Base-by-base conservation (phyloP, 2,888 invertebrate species). In the Oligia strigilis region DNA sequence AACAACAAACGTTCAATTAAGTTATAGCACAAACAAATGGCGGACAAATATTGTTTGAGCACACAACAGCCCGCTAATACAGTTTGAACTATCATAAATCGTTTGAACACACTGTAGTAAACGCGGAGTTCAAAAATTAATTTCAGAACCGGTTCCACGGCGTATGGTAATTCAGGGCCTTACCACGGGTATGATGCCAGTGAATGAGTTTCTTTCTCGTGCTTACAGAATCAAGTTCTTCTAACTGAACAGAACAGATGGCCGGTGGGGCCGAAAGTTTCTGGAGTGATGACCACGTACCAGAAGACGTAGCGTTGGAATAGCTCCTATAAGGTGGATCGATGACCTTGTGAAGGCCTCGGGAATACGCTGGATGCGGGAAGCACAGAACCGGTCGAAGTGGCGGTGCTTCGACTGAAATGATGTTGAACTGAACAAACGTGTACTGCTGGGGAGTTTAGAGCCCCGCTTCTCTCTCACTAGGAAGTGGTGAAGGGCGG, bases 41-140 rank as follows among this genome's bases (percentile, higher is more conserved):
- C 14, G 17, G 55, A 72, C 75, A 78, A 87, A 87, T 75, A 69
- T 72, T 77, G 71, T 87, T 62, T 19, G 8, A 43, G 40, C 46
- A 75, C 76, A 87, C 73, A 78, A 55, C 14, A 46, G 65, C 46
- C 4, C 49, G 72, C 52, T 70, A 66, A 78, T 60, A 80, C 79
- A 66, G 72, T 66, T 74, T 71, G 64, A 77, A 84, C 78, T 88
- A 80, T 76, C 81, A 89, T 85, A 83, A 82, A 85, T 85, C 80
- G 74, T 75, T 81, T 69, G 65, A 81, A 78, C 77, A 75, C 62
- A 64, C 66, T 58, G 46, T 72, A 72, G 58, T 69, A n/a, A 72
- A 66, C 23, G 55, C n/a, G 23, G 72, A 72, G 43, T 88, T 89
- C 84, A 89, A 87, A 89, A 89, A 89, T 89, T 89, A 85, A 87